Conservation (phyloP, 2,888 invertebrate genomes). For the Drosophila mimetica region DNA sequence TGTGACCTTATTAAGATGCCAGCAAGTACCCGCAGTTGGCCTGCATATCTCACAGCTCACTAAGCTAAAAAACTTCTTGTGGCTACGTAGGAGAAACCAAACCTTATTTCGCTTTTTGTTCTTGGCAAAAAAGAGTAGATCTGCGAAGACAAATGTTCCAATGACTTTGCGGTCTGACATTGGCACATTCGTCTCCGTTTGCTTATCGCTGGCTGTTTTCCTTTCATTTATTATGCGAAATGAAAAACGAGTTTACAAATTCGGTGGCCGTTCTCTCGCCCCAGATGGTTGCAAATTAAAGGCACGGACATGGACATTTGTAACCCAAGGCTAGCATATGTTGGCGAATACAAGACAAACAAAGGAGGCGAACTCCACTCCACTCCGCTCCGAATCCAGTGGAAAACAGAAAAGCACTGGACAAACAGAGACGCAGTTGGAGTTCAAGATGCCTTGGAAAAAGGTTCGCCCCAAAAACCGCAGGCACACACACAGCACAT, state of each 20-base stretch:
- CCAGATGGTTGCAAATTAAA: conserved; percentile 55
- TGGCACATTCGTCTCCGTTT: conserved; percentile 50
- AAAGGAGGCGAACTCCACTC: no score
- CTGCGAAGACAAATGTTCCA: conserved; percentile 29
- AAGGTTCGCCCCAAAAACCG: conserved; percentile 51
- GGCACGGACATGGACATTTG: conserved; percentile 67
- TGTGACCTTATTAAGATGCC: conserved; percentile 40
- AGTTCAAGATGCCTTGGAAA: conserved; percentile 36
- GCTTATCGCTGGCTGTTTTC: conserved; percentile 54
- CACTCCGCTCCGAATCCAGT: no score
- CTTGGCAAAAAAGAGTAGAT: background rate
- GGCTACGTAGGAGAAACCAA: background rate
- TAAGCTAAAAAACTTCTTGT: background rate
- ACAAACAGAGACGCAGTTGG: conserved; percentile 49
- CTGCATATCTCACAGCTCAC: conserved; percentile 13
- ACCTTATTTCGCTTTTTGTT: conserved; percentile 7
- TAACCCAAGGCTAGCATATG: conserved; percentile 76
- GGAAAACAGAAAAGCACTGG: conserved; percentile 13
- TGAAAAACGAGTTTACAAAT: conserved; percentile 68
- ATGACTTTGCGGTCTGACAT: conserved; percentile 38
- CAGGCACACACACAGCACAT: conserved; percentile 36
- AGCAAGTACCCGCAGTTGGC: background rate
- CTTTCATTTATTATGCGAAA: conserved; percentile 71
- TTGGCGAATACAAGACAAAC: conserved; percentile 78
- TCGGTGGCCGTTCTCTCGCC: conserved; percentile 39